A percentile compares a stretch with the other conserved stretches of the same genome.
Conservation (phyloP, 2,888 invertebrate genomes). For the Drosophila anomelani region DNA sequence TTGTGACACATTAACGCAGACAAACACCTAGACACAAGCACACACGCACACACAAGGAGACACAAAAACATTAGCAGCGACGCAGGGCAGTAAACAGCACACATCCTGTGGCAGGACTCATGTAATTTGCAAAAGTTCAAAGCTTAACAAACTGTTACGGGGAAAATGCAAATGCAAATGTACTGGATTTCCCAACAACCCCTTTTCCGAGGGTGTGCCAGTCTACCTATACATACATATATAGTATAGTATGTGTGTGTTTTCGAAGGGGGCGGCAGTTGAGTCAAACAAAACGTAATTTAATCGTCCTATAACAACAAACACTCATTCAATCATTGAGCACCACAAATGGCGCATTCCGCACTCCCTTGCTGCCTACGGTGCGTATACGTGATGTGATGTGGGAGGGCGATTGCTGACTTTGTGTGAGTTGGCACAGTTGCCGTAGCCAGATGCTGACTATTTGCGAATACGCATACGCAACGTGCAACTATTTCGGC, state of each 20-base stretch:
- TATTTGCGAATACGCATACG: constrained; percentile 56
- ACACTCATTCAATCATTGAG: constrained; percentile 44
- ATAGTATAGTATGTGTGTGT: constrained; percentile 3
- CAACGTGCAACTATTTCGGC: constrained; percentile 41
- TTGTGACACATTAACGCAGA: constrained; percentile 59
- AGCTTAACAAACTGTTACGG: constrained; percentile 78
- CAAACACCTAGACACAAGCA: constrained; percentile 24
- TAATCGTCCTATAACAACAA: constrained; percentile 60
- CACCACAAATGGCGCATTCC: constrained; percentile 41
- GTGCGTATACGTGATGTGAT: constrained; percentile 33
- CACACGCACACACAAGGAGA: constrained; percentile 3
- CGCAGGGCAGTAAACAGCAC: constrained; percentile 57
- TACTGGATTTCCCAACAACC: constrained; percentile 36
- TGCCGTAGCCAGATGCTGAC: constrained; percentile 20
- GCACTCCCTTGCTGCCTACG: constrained; percentile 31
- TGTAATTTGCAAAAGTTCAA: constrained; percentile 81
- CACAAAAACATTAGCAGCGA: constrained; percentile 20
- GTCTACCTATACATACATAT: not conserved
- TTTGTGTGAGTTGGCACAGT: constrained; percentile 8
- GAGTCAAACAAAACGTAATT: constrained; percentile 63
- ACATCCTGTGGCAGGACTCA: constrained; percentile 75
- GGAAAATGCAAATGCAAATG: constrained; percentile 73
- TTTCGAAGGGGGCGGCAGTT: constrained; percentile 3
- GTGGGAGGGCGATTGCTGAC: not conserved
- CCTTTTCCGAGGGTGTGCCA: constrained; percentile 5